These are phyloP conservation scores for Anniella stebbinsi DNA, from an alignment of 2,797 vertebrate genomes.

Conservation along the genomic window DNA sequence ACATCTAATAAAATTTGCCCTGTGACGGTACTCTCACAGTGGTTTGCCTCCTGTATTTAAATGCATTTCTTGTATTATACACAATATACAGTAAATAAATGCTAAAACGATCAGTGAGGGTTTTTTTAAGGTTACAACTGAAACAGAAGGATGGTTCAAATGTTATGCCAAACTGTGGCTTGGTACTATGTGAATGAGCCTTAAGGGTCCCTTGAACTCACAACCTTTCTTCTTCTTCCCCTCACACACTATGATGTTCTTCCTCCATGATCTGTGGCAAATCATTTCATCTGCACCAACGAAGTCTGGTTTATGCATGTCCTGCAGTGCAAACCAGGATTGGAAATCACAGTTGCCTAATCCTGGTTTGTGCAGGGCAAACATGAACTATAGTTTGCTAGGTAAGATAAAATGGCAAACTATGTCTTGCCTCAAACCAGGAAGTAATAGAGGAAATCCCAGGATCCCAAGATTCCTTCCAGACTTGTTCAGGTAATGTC, in stretches of 20 bases:
- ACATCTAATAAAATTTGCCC: not conserved
- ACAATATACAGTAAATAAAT: constrained; percentile 5
- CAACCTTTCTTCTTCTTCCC: not conserved
- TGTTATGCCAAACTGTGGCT: not conserved
- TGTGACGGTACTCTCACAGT: not conserved
- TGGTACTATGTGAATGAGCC: not conserved
- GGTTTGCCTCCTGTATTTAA: not conserved
- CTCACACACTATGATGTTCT: not conserved
- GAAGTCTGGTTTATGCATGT: not conserved
- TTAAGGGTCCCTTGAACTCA: not conserved
- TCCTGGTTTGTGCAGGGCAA: not conserved
- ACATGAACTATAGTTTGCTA: not conserved
- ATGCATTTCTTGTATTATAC: not conserved
- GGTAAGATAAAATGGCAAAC: no score
- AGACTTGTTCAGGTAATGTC: not conserved
- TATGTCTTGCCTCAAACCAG: no score
- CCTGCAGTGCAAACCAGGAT: not conserved
- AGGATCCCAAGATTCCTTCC: not conserved
- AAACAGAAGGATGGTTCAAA: not conserved
- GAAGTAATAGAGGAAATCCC: no score
- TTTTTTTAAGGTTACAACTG: not conserved
- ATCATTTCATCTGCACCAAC: not conserved
- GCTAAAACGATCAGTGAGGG: not conserved
- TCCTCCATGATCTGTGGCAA: not conserved
- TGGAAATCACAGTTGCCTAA: not conserved